Evolutionary conservation across 2,888 invertebrate species (phyloP).

Genomic region (Cylloceria caligata): DNA sequence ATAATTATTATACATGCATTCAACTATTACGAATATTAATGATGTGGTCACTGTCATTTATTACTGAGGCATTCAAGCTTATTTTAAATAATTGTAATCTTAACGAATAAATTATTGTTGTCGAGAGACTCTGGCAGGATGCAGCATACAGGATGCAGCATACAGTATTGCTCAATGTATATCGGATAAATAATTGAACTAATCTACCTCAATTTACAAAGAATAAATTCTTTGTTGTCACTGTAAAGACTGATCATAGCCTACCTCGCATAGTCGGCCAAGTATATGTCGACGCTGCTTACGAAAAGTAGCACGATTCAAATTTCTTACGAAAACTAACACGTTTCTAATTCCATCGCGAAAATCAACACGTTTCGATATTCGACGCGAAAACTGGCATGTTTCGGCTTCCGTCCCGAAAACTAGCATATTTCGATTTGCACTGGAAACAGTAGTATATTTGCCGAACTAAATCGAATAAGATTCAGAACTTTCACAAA

Average conservation of each 20-base stretch:
- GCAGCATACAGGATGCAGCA: constrained; percentile 66
- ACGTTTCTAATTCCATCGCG: no score
- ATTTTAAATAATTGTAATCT: constrained; percentile 69
- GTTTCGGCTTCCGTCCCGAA: no score
- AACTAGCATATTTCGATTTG: no score
- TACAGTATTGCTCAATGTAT: constrained; percentile 79
- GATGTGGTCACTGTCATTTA: constrained; percentile 66
- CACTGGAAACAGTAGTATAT: neutral
- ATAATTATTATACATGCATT: neutral
- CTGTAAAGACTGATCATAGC: constrained; percentile 20
- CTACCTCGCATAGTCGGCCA: neutral
- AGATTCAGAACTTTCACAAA: no score
- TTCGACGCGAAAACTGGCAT: no score
- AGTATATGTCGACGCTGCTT: neutral
- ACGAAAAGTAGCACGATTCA: no score
- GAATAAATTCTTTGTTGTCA: constrained; percentile 18
- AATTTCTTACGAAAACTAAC: no score
- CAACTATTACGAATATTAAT: neutral
- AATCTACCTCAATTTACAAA: constrained; percentile 68
- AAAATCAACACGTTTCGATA: no score
- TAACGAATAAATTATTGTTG: constrained; percentile 49
- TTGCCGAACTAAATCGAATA: neutral
- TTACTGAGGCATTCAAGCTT: constrained; percentile 75
- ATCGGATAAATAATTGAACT: constrained; percentile 56
- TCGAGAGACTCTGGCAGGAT: constrained; percentile 73